These are phyloP conservation scores for Peromyscus leucopus DNA, from an alignment of 2,113 vertebrate genomes.

Conservation along the genomic window DNA sequence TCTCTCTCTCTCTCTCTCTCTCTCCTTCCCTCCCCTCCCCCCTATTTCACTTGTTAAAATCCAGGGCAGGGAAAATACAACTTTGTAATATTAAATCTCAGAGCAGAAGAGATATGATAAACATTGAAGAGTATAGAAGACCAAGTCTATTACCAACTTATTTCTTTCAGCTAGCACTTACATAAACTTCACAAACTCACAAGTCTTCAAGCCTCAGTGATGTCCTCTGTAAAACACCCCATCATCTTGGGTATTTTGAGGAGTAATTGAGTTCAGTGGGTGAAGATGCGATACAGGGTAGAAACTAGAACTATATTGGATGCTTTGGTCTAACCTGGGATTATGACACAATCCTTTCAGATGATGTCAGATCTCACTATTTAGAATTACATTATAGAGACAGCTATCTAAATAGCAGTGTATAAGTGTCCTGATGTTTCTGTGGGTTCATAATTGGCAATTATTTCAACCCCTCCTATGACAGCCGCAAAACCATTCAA, in stretches of 20 bases:
- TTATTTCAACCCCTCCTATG: background rate
- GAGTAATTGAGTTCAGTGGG: background rate
- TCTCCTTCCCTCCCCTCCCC: background rate
- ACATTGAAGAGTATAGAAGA: background rate
- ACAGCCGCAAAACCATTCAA: conserved; percentile 16
- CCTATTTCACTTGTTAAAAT: background rate
- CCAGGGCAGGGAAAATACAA: conserved; percentile 4
- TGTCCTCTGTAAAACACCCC: background rate
- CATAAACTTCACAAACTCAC: background rate
- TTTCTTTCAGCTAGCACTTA: background rate
- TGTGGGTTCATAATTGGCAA: background rate
- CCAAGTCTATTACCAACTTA: background rate
- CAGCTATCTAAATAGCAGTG: background rate
- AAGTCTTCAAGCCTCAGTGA: background rate
- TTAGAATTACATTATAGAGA: background rate
- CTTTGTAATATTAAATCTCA: background rate
- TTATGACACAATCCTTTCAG: background rate
- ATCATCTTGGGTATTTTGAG: background rate
- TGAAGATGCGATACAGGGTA: background rate
- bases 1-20: background rate
- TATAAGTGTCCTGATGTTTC: background rate
- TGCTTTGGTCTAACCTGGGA: background rate
- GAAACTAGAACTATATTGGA: background rate
- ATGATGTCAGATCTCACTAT: background rate
- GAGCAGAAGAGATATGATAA: background rate